A percentile compares a stretch with the other conserved stretches of the same genome.
Conservation (phyloP, 2,797 vertebrate genomes). For the Lateolabrax maculatus region DNA sequence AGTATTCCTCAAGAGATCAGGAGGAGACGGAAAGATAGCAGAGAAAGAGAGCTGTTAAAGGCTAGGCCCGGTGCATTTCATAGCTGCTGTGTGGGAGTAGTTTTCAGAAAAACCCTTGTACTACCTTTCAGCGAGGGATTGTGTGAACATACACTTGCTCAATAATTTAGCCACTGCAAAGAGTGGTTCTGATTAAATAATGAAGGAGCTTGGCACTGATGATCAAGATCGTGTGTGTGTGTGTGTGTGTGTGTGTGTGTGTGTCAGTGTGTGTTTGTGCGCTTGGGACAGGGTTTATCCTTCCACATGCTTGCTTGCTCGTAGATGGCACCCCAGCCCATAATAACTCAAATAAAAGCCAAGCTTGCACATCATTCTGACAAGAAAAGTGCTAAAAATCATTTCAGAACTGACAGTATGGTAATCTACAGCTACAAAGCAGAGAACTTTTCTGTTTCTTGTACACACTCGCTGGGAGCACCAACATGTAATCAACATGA, state of each 20-base stretch:
- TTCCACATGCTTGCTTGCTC: constrained; percentile 43
- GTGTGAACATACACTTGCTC: constrained; percentile 83
- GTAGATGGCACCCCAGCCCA: constrained; percentile 40
- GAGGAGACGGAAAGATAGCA: constrained; percentile 24
- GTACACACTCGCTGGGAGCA: constrained; percentile 20
- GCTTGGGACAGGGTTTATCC: constrained; percentile 35
- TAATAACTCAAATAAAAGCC: constrained; percentile 61
- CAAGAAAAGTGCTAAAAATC: constrained; percentile 52
- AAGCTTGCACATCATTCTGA: constrained; percentile 34
- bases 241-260: constrained; percentile 27
- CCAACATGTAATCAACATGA: constrained; percentile 59
- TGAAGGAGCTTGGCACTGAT: constrained; percentile 77
- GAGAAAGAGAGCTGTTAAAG: constrained; percentile 36
- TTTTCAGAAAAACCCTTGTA: constrained; percentile 75
- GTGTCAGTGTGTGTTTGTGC: constrained; percentile 27
- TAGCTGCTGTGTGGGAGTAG: constrained; percentile 54
- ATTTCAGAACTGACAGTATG: constrained; percentile 35
- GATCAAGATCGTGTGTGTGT: constrained; percentile 64
- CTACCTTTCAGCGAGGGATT: constrained; percentile 79
- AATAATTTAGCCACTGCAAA: constrained; percentile 83
- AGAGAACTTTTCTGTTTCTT: constrained; percentile 16
- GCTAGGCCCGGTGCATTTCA: constrained; percentile 29
- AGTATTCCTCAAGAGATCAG: constrained; percentile 39
- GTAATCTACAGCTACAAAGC: constrained; percentile 46
- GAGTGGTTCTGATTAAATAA: constrained; percentile 86